phyloP scores from a whole-genome alignment of 2,888 invertebrate genomes.

The Papilio demoleus region DNA sequence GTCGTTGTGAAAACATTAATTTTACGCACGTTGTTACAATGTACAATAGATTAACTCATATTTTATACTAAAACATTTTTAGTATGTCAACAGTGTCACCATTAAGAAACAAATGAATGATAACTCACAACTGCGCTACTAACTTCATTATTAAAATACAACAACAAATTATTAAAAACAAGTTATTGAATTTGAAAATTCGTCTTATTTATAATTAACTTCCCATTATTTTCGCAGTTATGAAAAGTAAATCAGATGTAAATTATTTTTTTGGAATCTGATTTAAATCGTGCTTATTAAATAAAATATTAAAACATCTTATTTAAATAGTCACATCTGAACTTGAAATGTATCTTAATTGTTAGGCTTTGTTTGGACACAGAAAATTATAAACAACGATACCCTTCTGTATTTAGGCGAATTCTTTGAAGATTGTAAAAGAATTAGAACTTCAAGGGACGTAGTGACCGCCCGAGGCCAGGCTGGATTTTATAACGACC shows the following conservation, averaged over 20 bases:
- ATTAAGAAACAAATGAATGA: background rate
- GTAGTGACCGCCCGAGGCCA: slow-evolving; percentile 5
- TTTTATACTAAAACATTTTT: slow-evolving; percentile 2
- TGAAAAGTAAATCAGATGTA: too few species aligned
- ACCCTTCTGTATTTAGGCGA: slow-evolving; percentile 1
- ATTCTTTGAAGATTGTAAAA: background rate
- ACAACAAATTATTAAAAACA: too few species aligned
- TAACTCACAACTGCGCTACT: too few species aligned
- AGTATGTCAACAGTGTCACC: background rate
- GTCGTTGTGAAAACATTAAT: slow-evolving; percentile 27
- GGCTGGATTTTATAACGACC: slow-evolving; percentile 9
- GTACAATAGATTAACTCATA: slow-evolving; percentile 1
- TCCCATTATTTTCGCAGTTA: too few species aligned
- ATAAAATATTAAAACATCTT: background rate
- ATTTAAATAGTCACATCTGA: background rate
- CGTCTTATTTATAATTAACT: too few species aligned
- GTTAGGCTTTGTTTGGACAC: slow-evolving; percentile 16
- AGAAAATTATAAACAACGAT: slow-evolving; percentile 10
- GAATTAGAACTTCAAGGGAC: slow-evolving; percentile 11
- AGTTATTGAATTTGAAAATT: too few species aligned
- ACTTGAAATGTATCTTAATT: slow-evolving; percentile 21
- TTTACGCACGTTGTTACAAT: slow-evolving; percentile 14
- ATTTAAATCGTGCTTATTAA: too few species aligned
- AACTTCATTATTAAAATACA: too few species aligned
- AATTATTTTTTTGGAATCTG: too few species aligned